Percentiles rank a stretch among this genome's conserved stretches.
These are phyloP conservation scores for Caenorhabditis auriculariae DNA, from an alignment of 2,888 invertebrate genomes.

Conservation along the genomic window DNA sequence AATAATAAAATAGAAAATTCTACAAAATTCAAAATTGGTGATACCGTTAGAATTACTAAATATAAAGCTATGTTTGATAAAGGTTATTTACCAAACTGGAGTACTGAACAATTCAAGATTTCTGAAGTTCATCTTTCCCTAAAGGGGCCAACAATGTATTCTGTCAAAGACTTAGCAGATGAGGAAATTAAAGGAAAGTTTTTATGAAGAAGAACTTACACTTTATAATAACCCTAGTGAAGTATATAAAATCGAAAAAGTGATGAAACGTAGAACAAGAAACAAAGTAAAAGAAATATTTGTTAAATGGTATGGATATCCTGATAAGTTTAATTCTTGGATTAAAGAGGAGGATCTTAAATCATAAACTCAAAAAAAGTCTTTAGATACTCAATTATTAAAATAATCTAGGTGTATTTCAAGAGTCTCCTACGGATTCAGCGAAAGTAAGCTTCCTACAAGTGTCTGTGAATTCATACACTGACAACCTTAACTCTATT, in stretches of 20 bases:
- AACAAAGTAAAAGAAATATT: constrained; percentile 10
- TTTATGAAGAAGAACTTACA: constrained; percentile 26
- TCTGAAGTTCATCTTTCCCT: constrained; percentile 6
- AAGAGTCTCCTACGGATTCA: too few relatives aligned
- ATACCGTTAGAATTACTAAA: too few relatives aligned
- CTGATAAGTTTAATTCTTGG: too few relatives aligned
- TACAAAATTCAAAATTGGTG: background rate
- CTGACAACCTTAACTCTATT: too few relatives aligned
- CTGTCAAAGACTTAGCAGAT: constrained; percentile 16
- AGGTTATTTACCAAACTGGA: constrained; percentile 23
- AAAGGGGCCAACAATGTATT: constrained; percentile 16
- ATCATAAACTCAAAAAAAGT: too few relatives aligned
- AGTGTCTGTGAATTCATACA: too few relatives aligned
- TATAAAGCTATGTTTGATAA: too few relatives aligned
- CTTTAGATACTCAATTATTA: too few relatives aligned
- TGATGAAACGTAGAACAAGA: constrained; percentile 9
- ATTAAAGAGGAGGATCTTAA: constrained; percentile 5
- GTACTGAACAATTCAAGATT: constrained; percentile 10
- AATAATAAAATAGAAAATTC: too few relatives aligned
- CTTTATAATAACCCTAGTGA: constrained; percentile 17
- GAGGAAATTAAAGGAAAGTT: too few relatives aligned
- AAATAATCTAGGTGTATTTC: too few relatives aligned
- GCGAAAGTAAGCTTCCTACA: too few relatives aligned
- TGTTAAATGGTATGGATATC: constrained; percentile 27
- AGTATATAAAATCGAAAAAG: constrained; percentile 18